phyloP scores from a whole-genome alignment of 2,888 invertebrate species.

The Andrena dorsata region DNA sequence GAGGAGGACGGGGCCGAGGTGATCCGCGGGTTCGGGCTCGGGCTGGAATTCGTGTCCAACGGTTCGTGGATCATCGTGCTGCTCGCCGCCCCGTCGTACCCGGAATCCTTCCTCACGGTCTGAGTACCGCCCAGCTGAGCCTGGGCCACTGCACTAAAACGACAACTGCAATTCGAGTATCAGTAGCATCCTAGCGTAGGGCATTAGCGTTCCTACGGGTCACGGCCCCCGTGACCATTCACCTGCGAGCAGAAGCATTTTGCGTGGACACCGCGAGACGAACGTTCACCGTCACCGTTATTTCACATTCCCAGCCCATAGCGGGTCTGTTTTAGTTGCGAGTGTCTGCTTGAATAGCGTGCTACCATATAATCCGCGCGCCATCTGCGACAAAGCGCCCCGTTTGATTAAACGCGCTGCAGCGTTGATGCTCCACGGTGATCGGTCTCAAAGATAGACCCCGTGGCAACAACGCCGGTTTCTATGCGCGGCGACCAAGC shows the following conservation, averaged over 20 bases:
- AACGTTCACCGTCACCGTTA: slow-evolving; percentile 28
- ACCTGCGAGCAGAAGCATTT: slow-evolving; percentile 8
- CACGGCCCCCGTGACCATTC: not conserved
- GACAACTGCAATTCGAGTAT: slow-evolving; percentile 74
- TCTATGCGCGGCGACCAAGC: not conserved
- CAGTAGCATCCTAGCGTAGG: slow-evolving; percentile 47
- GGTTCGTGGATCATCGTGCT: slow-evolving; percentile 79
- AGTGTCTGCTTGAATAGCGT: no score
- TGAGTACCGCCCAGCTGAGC: slow-evolving; percentile 77
- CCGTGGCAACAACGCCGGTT: not conserved
- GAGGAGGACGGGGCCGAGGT: slow-evolving; percentile 83
- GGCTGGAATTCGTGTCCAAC: slow-evolving; percentile 81
- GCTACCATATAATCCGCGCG: no score
- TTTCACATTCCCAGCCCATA: no score
- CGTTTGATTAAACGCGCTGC: slow-evolving; percentile 9
- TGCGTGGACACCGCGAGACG: not conserved
- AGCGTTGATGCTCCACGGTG: not conserved
- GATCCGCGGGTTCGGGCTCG: slow-evolving; percentile 80
- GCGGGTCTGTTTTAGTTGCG: no score
- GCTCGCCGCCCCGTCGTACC: slow-evolving; percentile 80
- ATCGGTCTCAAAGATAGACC: slow-evolving; percentile 30
- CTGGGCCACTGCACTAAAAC: slow-evolving; percentile 82
- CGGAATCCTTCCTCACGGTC: slow-evolving; percentile 78
- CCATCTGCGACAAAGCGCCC: not conserved
- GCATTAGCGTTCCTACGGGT: slow-evolving; percentile 18